Evolutionary conservation across 2,888 invertebrate species (phyloP), one percentile per base, ranked within the genome.

Genomic region (Monoplex corrugatus): DNA sequence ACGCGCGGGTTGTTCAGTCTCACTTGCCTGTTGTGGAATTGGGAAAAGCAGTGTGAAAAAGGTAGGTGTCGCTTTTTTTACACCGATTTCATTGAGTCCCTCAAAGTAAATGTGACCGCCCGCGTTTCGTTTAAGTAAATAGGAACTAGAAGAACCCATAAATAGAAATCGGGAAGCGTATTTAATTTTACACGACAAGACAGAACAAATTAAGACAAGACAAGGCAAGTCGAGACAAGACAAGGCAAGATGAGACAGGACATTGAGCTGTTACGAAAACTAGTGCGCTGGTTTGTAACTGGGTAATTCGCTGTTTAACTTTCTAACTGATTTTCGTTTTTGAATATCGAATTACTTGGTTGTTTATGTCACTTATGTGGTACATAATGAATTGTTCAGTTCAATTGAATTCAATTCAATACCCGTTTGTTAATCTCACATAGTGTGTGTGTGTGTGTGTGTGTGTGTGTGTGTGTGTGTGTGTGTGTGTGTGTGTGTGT

Each of bases 401-500:
- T n/a, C 32, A n/a, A 8, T 8, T 28, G 6, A n/a, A 23, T 68
- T n/a, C n/a, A 23, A 8, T n/a, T 28, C 16, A 2, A 23, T 68
- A 2, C 16, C 2, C 8, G n/a, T 23, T 2, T 28, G 6, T 38
- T 38, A 0, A 10, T 10, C 19, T 1, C 38, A 10, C 38, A 19
- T 38, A 0, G 16, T 38, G n/a, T 35, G 8, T 35, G 32, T 35
- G 32, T 72, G 32, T 72, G 32, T 72, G 19, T 5, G 13, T 40
- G 19, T 10, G 80, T 80, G 80, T 40, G 80, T 80, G 80, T 40
- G 80, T 80, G 80, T 0, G 80, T 28, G 43, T 6, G 80, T 43
- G 80, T 40, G 80, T 80, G 80, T 40, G 80, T 43, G 82, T n/a
- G 13, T 28, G 80, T 43, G 43, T 80, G 43, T 44, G 45, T 45